Conservation (phyloP, 1,140 invertebrate species). For the Nomia melanderi region DNA sequence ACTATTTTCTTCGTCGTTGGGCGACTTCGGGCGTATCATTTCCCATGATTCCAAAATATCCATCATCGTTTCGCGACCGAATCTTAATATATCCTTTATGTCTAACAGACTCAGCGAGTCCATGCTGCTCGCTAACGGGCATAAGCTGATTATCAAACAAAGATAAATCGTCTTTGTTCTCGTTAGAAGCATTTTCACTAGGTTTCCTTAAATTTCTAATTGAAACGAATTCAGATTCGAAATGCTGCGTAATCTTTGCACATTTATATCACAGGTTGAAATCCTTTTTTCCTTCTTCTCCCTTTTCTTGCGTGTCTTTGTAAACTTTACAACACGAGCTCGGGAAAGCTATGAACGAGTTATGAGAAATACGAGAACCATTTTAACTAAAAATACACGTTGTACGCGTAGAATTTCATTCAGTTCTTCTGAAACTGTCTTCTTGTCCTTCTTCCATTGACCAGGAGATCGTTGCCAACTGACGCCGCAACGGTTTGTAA, state of each 20-base stretch:
- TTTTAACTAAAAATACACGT: not conserved
- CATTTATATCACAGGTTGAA: conserved; percentile 6
- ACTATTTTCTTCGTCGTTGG: conserved; percentile 80
- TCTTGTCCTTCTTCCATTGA: not conserved
- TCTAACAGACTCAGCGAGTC: conserved; percentile 79
- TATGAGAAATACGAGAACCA: not conserved
- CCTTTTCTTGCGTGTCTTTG: no score
- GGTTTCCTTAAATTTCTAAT: not conserved
- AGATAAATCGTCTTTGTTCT: not conserved
- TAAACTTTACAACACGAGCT: not conserved
- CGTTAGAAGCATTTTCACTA: not conserved
- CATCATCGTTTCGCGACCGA: conserved; percentile 83
- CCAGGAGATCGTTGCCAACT: not conserved
- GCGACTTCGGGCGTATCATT: conserved; percentile 74
- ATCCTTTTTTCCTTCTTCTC: not conserved
- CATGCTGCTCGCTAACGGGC: not conserved
- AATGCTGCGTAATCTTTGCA: not conserved
- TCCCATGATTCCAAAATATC: conserved; percentile 84
- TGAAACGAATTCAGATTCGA: not conserved
- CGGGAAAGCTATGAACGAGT: not conserved
- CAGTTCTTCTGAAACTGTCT: not conserved
- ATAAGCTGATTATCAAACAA: not conserved
- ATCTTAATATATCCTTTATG: conserved; percentile 83
- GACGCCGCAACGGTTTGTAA: not conserved
- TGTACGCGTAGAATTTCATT: not conserved